A percentile compares a stretch with the other conserved stretches of the same genome.
Evolutionary conservation across 2,888 invertebrate genomes (phyloP).

Genomic region (Metopia argyrocephala): DNA sequence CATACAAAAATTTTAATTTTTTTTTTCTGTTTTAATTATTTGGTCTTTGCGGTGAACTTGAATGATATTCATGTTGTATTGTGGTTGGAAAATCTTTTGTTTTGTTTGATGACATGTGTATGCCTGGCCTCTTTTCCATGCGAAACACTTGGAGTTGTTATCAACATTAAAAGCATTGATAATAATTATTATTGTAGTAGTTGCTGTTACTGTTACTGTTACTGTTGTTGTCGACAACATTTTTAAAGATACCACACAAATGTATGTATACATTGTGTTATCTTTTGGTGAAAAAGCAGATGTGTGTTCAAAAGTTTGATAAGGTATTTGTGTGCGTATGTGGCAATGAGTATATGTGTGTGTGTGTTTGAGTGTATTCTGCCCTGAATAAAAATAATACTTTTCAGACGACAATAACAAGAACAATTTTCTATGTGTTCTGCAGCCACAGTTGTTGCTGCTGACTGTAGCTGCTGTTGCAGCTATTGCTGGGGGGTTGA

Average conservation of each 20-base stretch:
- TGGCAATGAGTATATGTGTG: neutral
- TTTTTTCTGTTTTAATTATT: neutral
- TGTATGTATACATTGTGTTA: neutral
- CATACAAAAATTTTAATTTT: conserved; percentile 41
- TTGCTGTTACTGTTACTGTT: conserved; percentile 4
- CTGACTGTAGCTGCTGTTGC: neutral
- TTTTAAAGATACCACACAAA: conserved; percentile 19
- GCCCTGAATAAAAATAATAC: conserved; percentile 48
- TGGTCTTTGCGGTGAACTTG: conserved; percentile 25
- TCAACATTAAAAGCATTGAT: conserved; percentile 24
- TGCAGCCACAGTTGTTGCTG: neutral
- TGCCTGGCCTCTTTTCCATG: conserved; percentile 10
- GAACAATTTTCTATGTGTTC: conserved; percentile 3
- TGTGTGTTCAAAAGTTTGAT: too few species aligned
- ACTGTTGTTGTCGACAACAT: conserved; percentile 49
- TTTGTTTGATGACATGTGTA: neutral
- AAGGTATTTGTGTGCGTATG: neutral
- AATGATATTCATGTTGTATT: conserved; percentile 39
- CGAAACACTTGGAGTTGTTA: conserved; percentile 51
- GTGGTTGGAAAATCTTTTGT: conserved; percentile 25
- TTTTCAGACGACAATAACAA: neutral
- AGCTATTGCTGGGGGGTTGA: conserved; percentile 56
- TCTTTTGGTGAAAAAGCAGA: too few species aligned
- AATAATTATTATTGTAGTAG: conserved; percentile 33
- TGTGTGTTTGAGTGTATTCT: conserved; percentile 33